Evolutionary conservation across 1,140 invertebrate genomes (phyloP), one percentile per base, ranked within the genome.

Genomic region (Leptopilina boulardi): DNA sequence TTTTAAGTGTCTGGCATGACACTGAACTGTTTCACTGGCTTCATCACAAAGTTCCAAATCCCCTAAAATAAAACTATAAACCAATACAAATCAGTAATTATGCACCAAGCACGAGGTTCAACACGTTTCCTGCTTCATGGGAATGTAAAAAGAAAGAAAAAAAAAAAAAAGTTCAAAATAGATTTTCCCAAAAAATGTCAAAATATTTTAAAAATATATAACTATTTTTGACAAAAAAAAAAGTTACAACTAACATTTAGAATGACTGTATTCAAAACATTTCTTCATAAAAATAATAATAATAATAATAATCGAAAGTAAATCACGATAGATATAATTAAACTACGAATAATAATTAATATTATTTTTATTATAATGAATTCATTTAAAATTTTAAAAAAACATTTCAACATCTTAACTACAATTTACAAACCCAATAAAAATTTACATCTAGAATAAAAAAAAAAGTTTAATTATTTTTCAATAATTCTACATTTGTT

Each of bases 11-110:
- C 81, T 81, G 78, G 80, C 80, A 77, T 86, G 84, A 83, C 81
- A 86, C 82, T 84, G 84, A 87, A 85, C 83, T 74, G 74, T 83
- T 84, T 82, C 75, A 77, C 79, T 79, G 77, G 70, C 81, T 82
- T 75, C 78, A 80, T 59, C 83, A 82, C 84, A 76, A 77, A 72
- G 30, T 70, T 47, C 71, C 71, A 71, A 71, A 74, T 72, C 54
- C 78, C 30, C 83, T 80, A 79, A 84, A 86, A 87, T 80, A 81
- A 78, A 79, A 79, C 76, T 78, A n/a, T n/a, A n/a, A 77, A 79
- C 74, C 47, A 26, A n/a, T n/a, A 54, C 59, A 38, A 71, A 38
- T 30, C n/a, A 79, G 77, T 77, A 70, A 71, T 56, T 75, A 74
- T 66, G 54, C 42, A 13, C 30, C 18, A n/a, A n/a, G 10, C 51